Conservation (phyloP, 2,888 invertebrate genomes). For the Calliscelio sp. region DNA sequence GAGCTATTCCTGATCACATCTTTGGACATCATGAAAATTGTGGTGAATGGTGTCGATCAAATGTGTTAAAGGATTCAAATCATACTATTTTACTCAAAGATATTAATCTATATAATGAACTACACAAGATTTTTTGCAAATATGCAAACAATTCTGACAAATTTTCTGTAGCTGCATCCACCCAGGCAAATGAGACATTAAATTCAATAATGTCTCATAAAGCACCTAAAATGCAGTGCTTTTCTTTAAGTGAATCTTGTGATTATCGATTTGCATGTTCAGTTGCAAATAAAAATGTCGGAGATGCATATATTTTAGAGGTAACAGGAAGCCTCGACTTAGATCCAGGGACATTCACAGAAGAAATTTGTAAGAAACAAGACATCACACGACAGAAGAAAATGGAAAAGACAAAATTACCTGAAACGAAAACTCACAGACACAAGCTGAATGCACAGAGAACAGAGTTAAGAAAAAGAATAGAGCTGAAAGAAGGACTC, state of each 20-base stretch:
- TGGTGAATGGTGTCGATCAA: slow-evolving; percentile 38
- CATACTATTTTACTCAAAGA: slow-evolving; percentile 17
- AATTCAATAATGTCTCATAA: slow-evolving; percentile 45
- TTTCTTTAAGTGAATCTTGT: slow-evolving; percentile 12
- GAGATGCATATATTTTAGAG: slow-evolving; percentile 9
- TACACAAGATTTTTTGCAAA: slow-evolving; percentile 27
- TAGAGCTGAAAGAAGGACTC: neutral
- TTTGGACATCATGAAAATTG: slow-evolving; percentile 42
- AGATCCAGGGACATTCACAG: no score
- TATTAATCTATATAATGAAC: neutral
- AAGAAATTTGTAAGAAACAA: no score
- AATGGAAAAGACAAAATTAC: no score
- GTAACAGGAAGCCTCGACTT: no score
- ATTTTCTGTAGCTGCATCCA: slow-evolving; percentile 40
- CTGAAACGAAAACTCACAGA: no score
- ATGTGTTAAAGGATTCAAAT: neutral
- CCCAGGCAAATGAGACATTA: slow-evolving; percentile 28
- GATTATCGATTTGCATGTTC: slow-evolving; percentile 20
- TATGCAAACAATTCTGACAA: slow-evolving; percentile 27
- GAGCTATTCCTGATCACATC: slow-evolving; percentile 30
- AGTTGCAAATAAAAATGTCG: slow-evolving; percentile 25
- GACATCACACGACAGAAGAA: no score
- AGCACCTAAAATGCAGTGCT: slow-evolving; percentile 38
- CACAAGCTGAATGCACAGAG: no score
- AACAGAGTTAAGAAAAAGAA: neutral